Evolutionary conservation across 37 sponge, comb jelly and placozoan species (phyloP).

Genomic region (Spongia lamella): DNA sequence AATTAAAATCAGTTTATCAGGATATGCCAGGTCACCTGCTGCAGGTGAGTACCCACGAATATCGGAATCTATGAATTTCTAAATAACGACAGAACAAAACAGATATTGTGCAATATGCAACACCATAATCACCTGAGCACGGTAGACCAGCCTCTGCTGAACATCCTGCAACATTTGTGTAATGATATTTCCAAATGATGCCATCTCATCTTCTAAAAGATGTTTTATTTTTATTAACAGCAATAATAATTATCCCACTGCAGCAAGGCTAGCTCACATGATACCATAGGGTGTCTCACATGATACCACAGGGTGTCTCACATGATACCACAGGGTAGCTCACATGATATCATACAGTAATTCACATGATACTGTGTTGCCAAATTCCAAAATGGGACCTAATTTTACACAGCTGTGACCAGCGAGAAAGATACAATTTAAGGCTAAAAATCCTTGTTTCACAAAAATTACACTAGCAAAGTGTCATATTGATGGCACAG

Average conservation of each 20-base stretch:
- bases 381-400: too few relatives aligned
- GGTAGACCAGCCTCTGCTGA: constrained; percentile 93
- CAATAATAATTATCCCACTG: too few relatives aligned
- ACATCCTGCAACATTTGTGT: constrained; percentile 87
- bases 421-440: background rate
- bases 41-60: constrained; percentile 84
- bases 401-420: background rate
- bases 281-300: too few relatives aligned
- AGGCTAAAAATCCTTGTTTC: background rate
- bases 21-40: constrained; percentile 97
- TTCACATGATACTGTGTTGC: too few relatives aligned
- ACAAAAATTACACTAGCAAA: background rate
- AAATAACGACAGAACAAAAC: background rate
- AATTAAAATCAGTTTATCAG: constrained; percentile 88
- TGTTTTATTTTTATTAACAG: too few relatives aligned
- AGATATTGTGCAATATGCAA: background rate
- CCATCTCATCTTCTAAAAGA: constrained; percentile 65
- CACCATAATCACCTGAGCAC: constrained; percentile 75
- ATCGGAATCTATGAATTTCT: constrained; percentile 88
- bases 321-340: too few relatives aligned
- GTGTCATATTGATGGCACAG: background rate
- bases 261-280: too few relatives aligned
- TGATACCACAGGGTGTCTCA: too few relatives aligned
- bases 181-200: constrained; percentile 75
- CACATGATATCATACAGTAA: too few relatives aligned